Evolutionary conservation across 2,888 invertebrate genomes (phyloP).

Genomic region (Caenorhabditis imperialis): DNA sequence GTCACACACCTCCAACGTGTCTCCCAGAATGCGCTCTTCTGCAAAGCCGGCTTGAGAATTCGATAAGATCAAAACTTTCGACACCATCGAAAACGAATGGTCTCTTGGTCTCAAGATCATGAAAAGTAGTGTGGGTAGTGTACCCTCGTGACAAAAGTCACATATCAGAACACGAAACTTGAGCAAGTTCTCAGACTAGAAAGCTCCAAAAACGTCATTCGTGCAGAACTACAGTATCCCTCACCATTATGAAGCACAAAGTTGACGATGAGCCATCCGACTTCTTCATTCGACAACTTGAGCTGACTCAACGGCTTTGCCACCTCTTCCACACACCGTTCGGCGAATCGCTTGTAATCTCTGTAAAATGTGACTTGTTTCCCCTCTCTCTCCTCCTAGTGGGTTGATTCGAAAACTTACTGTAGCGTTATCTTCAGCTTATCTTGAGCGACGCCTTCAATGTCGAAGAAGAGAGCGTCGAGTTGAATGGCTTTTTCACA

Average conservation of each 20-base stretch:
- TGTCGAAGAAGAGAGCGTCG: constrained; percentile 40
- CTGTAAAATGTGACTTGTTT: constrained; percentile 29
- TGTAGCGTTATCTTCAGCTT: constrained; percentile 38
- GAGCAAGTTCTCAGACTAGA: no score
- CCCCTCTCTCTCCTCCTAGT: neutral
- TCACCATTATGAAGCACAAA: constrained; percentile 42
- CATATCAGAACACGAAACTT: no score
- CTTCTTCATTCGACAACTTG: constrained; percentile 39
- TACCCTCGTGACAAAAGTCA: no score
- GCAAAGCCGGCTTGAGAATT: no score
- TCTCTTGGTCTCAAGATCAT: no score
- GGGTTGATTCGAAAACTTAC: constrained; percentile 28
- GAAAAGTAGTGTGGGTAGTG: no score
- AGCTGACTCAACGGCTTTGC: constrained; percentile 39
- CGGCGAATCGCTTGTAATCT: constrained; percentile 45
- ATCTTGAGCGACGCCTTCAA: constrained; percentile 35
- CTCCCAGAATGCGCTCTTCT: constrained; percentile 40
- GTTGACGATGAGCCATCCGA: constrained; percentile 33
- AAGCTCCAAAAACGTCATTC: no score
- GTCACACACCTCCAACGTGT: constrained; percentile 32
- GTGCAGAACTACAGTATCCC: neutral
- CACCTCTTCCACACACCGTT: constrained; percentile 42
- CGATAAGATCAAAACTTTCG: no score
- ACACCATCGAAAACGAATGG: no score
- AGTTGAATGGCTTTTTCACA: constrained; percentile 39